Conservation (phyloP, 2,797 vertebrate species). For the Numenius phaeopus region DNA sequence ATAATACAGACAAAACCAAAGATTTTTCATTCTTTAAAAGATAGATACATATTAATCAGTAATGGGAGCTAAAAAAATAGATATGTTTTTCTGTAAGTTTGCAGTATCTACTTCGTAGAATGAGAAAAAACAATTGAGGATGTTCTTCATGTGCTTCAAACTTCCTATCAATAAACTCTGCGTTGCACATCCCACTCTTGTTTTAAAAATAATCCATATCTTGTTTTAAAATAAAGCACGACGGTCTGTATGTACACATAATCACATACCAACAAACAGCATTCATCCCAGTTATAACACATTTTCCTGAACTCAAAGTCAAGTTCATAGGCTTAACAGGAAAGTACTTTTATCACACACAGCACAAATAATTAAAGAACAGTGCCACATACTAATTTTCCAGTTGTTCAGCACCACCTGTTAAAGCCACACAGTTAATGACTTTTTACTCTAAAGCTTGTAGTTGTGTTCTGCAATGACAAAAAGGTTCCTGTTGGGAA, state of each 20-base stretch:
- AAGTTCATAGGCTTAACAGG: neutral
- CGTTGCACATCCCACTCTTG: neutral
- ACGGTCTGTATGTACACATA: neutral
- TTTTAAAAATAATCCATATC: neutral
- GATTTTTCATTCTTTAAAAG: neutral
- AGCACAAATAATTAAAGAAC: neutral
- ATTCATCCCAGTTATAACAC: neutral
- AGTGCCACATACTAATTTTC: neutral
- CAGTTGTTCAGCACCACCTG: slow-evolving; percentile 15
- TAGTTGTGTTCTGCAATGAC: neutral
- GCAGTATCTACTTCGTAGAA: neutral
- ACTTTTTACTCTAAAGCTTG: neutral
- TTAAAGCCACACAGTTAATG: neutral
- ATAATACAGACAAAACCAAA: neutral
- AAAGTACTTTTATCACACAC: neutral
- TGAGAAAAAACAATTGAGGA: neutral
- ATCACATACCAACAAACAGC: neutral
- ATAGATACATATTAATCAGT: neutral
- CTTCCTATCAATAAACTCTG: neutral
- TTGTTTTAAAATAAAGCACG: neutral
- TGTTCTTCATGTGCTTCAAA: neutral
- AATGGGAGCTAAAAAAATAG: neutral
- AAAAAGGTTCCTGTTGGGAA: neutral
- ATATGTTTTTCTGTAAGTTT: accelerated
- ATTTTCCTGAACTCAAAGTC: neutral